These are phyloP conservation scores for Luehdorfia chinensis DNA, from an alignment of 1,140 invertebrate species.

Conservation along the genomic window DNA sequence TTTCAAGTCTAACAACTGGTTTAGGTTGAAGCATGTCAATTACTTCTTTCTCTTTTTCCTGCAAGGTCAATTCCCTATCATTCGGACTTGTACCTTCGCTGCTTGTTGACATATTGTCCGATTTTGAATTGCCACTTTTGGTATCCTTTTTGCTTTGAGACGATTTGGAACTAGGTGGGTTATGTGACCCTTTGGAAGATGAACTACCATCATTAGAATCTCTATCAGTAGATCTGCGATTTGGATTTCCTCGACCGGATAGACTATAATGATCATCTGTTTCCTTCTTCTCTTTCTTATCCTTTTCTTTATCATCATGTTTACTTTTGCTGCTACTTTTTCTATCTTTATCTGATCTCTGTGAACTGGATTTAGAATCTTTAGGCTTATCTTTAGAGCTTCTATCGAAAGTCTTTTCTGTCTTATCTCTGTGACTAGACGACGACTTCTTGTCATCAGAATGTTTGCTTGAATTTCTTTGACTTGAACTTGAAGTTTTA, in stretches of 20 bases:
- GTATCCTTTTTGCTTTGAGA: conserved; percentile 52
- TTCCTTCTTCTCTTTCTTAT: conserved; percentile 71
- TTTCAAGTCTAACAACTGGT: conserved; percentile 56
- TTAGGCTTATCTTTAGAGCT: conserved; percentile 64
- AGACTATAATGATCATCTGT: conserved; percentile 78
- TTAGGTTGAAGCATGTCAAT: conserved; percentile 36
- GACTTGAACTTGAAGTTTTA: conserved; percentile 62
- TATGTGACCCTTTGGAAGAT: conserved; percentile 62
- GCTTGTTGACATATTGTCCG: conserved; percentile 65
- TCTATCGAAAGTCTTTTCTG: conserved; percentile 53
- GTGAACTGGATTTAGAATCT: conserved; percentile 60
- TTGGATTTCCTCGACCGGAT: conserved; percentile 69
- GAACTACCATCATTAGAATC: conserved; percentile 79
- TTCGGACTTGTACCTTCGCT: conserved; percentile 64
- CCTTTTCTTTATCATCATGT: conserved; percentile 60
- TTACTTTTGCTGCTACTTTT: conserved; percentile 61
- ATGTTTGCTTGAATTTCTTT: conserved; percentile 61
- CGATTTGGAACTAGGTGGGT: conserved; percentile 54
- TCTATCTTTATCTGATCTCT: conserved; percentile 68
- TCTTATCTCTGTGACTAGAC: conserved; percentile 49
- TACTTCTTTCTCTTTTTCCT: conserved; percentile 33
- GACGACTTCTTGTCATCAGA: conserved; percentile 56
- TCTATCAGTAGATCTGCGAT: conserved; percentile 76
- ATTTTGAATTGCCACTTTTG: conserved; percentile 60
- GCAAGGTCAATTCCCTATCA: conserved; percentile 51